Conservation (phyloP, 2,113 vertebrate species). For the Sminthopsis crassicaudata region DNA sequence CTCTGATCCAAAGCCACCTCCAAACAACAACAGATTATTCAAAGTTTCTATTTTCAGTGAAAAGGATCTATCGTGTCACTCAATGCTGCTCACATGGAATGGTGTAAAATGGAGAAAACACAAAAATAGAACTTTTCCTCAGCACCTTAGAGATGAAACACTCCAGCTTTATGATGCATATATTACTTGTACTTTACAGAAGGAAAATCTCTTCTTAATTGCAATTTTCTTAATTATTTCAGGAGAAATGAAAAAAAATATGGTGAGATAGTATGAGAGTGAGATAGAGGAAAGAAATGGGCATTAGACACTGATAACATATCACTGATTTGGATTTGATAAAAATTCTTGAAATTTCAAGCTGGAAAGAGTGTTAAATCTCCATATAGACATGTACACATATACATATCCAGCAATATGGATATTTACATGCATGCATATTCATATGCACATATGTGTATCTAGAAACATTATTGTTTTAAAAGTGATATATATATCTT, state of each 20-base stretch:
- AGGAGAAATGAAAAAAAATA: constrained; percentile 1
- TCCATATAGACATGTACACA: neutral
- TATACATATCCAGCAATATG: too few species aligned
- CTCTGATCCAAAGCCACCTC: neutral
- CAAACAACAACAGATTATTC: neutral
- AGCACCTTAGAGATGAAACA: constrained; percentile 49
- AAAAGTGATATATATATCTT: neutral
- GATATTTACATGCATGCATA: too few species aligned
- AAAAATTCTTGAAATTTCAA: neutral
- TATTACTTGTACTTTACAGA: constrained; percentile 63
- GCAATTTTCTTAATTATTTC: constrained; percentile 70
- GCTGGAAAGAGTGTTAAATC: neutral
- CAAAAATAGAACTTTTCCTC: neutral
- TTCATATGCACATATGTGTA: neutral
- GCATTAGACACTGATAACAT: neutral
- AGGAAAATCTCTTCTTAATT: constrained; percentile 4
- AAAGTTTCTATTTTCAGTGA: constrained; percentile 11
- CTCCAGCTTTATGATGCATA: constrained; percentile 62
- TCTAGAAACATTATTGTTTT: neutral
- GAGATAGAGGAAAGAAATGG: neutral
- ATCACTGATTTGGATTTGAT: neutral
- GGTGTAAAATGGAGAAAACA: constrained; percentile 3
- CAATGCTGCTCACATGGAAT: constrained; percentile 33
- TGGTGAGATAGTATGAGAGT: neutral
- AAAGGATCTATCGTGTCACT: neutral